Conservation (phyloP, 53 echinoderm and acorn worm species). For the Henricia sp. region DNA sequence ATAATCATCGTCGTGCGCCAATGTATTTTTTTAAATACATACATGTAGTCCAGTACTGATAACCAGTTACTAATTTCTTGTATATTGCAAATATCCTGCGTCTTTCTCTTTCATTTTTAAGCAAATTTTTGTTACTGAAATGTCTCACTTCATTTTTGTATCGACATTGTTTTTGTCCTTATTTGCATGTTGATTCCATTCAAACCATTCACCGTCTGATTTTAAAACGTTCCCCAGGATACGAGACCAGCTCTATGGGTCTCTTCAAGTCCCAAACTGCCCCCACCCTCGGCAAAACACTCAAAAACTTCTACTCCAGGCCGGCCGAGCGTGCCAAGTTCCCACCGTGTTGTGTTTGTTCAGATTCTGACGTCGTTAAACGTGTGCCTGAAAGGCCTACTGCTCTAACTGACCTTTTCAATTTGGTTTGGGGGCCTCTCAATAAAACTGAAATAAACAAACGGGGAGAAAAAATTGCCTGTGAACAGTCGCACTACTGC, state of each 20-base stretch:
- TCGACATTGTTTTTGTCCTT: no score
- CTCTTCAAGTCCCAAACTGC: conserved; percentile 16
- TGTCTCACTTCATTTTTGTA: no score
- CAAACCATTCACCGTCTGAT: no score
- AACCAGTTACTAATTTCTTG: no score
- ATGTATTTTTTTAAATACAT: no score
- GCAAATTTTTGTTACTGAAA: no score
- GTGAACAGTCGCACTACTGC: not conserved
- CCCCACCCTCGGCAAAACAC: not conserved
- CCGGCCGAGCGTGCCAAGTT: conserved; percentile 5
- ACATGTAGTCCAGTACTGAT: no score
- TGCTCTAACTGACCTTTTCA: conserved; percentile 35
- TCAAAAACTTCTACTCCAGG: not conserved
- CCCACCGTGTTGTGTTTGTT: conserved; percentile 17
- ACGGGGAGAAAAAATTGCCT: not conserved
- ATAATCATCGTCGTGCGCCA: no score
- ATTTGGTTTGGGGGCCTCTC: not conserved
- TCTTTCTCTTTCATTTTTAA: no score
- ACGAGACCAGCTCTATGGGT: not conserved
- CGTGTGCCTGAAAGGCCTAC: not conserved
- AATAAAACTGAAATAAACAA: not conserved
- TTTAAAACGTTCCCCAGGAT: no score
- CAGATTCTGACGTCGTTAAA: conserved; percentile 9
- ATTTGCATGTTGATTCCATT: no score
- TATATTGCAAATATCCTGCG: no score